phyloP scores from a whole-genome alignment of 2,888 invertebrate species.

The Rhagonycha lutea region DNA sequence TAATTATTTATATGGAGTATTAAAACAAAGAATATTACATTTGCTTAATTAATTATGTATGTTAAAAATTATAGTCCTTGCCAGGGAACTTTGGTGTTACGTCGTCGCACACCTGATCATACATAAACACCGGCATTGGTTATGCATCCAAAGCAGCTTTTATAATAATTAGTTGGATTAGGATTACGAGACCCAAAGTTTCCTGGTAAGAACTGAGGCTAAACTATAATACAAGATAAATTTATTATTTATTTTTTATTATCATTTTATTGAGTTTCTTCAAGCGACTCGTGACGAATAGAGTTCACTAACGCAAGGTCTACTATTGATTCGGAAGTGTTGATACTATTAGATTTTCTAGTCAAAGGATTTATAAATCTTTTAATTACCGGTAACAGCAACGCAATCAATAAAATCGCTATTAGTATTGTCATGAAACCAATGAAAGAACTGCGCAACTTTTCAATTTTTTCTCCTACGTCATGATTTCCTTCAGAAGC shows the following conservation, averaged over 20 bases:
- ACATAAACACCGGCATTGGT: too few relatives aligned
- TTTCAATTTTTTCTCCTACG: background rate
- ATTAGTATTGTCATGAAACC: background rate
- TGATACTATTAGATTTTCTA: background rate
- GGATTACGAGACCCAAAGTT: too few relatives aligned
- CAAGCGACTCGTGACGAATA: background rate
- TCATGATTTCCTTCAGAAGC: background rate
- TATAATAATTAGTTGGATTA: too few relatives aligned
- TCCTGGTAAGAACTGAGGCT: too few relatives aligned
- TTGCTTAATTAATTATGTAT: too few relatives aligned
- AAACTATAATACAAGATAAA: background rate
- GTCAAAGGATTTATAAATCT: background rate
- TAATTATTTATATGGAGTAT: too few relatives aligned
- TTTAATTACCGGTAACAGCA: background rate
- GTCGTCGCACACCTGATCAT: too few relatives aligned
- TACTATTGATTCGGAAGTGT: background rate
- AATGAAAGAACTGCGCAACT: background rate
- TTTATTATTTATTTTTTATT: background rate
- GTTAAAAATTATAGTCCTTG: too few relatives aligned
- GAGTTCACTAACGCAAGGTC: background rate
- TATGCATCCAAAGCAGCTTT: too few relatives aligned
- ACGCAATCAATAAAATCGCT: background rate
- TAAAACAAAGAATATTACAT: too few relatives aligned
- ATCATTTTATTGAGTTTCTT: background rate
- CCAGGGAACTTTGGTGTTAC: too few relatives aligned